phyloP scores from a whole-genome alignment of 2,113 vertebrate species.

The Hyperopisus bebe region DNA sequence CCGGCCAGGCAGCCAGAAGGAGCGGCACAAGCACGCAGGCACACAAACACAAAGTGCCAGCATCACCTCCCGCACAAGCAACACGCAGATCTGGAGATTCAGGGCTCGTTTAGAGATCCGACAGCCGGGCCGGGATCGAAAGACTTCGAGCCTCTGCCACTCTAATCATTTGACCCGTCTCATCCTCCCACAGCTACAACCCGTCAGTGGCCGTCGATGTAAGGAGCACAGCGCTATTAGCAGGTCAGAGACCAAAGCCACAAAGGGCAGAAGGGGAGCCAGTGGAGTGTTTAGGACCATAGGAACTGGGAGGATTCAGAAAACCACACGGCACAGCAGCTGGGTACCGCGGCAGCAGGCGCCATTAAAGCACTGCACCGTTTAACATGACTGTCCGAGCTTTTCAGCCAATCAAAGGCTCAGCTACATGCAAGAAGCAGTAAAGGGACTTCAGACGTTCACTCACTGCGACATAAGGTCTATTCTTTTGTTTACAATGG shows the following conservation, averaged over 20 bases:
- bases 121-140: not conserved
- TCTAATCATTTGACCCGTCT: not conserved
- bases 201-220: conserved; percentile 80
- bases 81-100: not conserved
- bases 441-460: conserved; percentile 7
- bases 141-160: not conserved
- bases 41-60: not conserved
- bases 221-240: conserved; percentile 76
- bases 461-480: not conserved
- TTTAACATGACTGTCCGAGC: not conserved
- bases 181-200: not conserved
- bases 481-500: not conserved
- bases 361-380: not conserved
- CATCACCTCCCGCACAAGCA: not conserved
- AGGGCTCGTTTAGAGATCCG: not conserved
- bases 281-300: not conserved
- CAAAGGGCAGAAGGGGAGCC: not conserved
- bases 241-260: conserved; percentile 36
- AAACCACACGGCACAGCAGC: conserved; percentile 23
- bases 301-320: not conserved
- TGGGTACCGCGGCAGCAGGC: not conserved
- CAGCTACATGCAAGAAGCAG: not conserved
- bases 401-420: not conserved
- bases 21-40: not conserved
- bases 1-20: conserved; percentile 36